These are phyloP conservation scores for Nasonia giraulti DNA, from an alignment of 1,140 invertebrate species.

Conservation along the genomic window DNA sequence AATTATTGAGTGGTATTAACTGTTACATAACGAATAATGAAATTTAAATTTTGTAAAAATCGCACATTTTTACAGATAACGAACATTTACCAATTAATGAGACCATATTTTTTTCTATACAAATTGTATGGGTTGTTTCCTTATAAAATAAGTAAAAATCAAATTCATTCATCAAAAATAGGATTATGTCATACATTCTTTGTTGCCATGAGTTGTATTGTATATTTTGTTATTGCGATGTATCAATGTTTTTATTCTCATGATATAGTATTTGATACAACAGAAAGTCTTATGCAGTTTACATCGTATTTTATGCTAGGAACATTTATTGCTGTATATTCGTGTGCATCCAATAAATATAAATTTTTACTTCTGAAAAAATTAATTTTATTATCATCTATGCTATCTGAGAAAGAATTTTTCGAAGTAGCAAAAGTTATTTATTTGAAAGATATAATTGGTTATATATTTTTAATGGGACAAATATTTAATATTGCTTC, in stretches of 20 bases:
- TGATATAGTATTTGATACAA: constrained; percentile 29
- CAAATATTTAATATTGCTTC: constrained; percentile 23
- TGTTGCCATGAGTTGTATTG: constrained; percentile 12
- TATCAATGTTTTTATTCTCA: constrained; percentile 59
- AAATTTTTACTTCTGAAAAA: constrained; percentile 58
- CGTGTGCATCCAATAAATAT: constrained; percentile 37
- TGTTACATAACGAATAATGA: not conserved
- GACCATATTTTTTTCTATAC: constrained; percentile 53
- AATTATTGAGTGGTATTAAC: not conserved
- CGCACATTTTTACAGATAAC: not conserved
- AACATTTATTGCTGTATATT: constrained; percentile 30
- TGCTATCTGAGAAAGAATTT: constrained; percentile 55
- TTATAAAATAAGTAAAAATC: constrained; percentile 47
- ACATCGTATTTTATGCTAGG: constrained; percentile 58
- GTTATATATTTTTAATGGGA: constrained; percentile 55
- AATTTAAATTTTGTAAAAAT: not conserved
- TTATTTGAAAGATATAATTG: constrained; percentile 62
- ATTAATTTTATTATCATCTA: constrained; percentile 52
- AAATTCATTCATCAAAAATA: constrained; percentile 40
- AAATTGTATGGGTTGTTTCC: constrained; percentile 56
- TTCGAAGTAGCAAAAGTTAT: constrained; percentile 56
- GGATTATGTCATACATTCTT: constrained; percentile 54
- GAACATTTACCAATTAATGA: constrained; percentile 50
- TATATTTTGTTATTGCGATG: constrained; percentile 1
- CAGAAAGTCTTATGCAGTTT: constrained; percentile 56